Conservation (phyloP, 2,113 vertebrate genomes). For the Scomber colias region DNA sequence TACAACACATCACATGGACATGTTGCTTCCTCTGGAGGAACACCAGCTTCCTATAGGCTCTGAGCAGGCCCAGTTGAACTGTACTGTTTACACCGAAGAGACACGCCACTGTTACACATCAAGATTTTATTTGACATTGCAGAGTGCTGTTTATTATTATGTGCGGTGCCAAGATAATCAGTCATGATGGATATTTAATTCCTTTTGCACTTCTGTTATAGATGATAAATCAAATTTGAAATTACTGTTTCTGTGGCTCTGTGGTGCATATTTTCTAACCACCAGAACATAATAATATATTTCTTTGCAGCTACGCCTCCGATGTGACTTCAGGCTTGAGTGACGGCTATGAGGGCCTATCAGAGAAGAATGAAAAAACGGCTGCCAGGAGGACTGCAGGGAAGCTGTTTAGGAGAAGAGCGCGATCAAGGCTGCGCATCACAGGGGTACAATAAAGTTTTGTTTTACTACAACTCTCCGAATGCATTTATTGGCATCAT, state of each 20-base stretch:
- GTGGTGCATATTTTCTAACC: slow-evolving; percentile 27
- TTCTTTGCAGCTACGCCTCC: slow-evolving; percentile 88
- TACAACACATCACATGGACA: slow-evolving; percentile 9
- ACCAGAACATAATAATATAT: neutral
- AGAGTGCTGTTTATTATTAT: slow-evolving; percentile 40
- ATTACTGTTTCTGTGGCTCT: slow-evolving; percentile 4
- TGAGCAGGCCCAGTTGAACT: neutral
- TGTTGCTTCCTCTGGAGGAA: slow-evolving; percentile 14
- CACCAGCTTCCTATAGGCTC: neutral
- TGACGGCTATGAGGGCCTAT: slow-evolving; percentile 89
- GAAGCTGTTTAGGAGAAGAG: slow-evolving; percentile 90
- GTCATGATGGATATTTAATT: slow-evolving; percentile 11
- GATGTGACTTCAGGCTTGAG: slow-evolving; percentile 93
- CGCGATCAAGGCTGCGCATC: slow-evolving; percentile 92
- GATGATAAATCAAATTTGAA: slow-evolving; percentile 20
- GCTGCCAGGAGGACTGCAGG: slow-evolving; percentile 79
- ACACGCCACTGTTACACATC: slow-evolving; percentile 29
- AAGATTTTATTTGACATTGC: slow-evolving; percentile 21
- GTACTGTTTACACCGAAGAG: slow-evolving; percentile 19
- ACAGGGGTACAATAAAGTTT: slow-evolving; percentile 86
- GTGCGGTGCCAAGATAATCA: slow-evolving; percentile 2
- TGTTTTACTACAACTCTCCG: neutral
- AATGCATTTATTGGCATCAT: neutral
- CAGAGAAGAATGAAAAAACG: slow-evolving; percentile 82
- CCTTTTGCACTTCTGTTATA: neutral